Conservation (phyloP, 2,113 vertebrate genomes). For the Irena cyanogastra region DNA sequence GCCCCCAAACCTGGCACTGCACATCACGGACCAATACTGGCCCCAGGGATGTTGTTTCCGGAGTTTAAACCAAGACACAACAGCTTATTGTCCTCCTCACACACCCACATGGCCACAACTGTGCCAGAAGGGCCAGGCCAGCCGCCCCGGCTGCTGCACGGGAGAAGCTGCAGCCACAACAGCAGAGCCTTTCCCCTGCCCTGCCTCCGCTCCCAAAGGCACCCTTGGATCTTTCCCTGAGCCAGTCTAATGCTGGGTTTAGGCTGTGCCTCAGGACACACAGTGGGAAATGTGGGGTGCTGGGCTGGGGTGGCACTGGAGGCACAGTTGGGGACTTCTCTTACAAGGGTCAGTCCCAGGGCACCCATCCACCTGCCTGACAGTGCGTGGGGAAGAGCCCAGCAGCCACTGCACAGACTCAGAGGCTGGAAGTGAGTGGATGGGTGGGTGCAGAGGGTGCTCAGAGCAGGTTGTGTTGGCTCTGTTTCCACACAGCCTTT, state of each 20-base stretch:
- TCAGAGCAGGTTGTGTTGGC: neutral
- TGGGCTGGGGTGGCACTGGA: neutral
- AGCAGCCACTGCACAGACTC: neutral
- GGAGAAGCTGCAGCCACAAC: neutral
- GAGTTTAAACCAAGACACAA: neutral
- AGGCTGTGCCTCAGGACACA: neutral
- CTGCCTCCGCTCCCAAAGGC: neutral
- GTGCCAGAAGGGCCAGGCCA: neutral
- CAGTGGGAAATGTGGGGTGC: neutral
- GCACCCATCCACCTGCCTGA: rapidly evolving
- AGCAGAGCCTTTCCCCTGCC: neutral
- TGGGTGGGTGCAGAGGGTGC: neutral
- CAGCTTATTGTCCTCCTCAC: neutral
- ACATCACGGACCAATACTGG: rapidly evolving
- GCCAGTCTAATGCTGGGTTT: neutral
- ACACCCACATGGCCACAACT: neutral
- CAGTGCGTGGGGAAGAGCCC: neutral
- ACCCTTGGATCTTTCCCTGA: neutral
- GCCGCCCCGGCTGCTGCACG: rapidly evolving
- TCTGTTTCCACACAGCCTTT: neutral
- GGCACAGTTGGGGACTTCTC: neutral
- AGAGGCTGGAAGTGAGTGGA: no score
- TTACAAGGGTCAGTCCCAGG: neutral
- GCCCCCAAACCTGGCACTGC: neutral
- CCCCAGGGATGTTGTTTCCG: neutral